Evolutionary conservation across 2,888 invertebrate species (phyloP), one percentile per base, ranked within the genome.

Genomic region (Cerastis leucographa): DNA sequence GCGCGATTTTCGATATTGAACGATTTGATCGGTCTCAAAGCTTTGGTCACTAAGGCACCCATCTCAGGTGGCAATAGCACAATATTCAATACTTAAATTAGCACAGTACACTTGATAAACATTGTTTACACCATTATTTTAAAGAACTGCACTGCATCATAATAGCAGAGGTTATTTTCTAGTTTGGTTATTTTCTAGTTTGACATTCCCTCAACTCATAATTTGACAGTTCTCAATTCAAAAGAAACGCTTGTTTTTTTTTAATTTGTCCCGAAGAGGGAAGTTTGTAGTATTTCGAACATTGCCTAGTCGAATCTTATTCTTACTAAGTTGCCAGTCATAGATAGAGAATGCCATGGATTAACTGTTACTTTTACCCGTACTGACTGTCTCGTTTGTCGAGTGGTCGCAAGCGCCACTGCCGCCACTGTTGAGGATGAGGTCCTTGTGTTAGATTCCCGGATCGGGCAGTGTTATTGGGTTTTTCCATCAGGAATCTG

Each of bases 1-100:
- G 98, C 98, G 82, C 98, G 97, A 93, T 97, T 98, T 92, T 98
- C 98, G 4, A 98, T 97, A 94, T 98, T 98, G 88, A 97, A 98
- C 44, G 97, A 97, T 91, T 97, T 97, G 25, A 97, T 89, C 29
- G 98, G 98, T 80, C 97, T 95, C 42, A 96, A 94, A 69, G 97
- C 93, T 87, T 94, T 94, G 1, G 98, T 97, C 86, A 97, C 95
- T 88, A 97, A 96, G 94, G 97, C 97, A 88, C 98, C 98, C 98
- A 98, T 98, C 94, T 96, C 89, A 93, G 90, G 94, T 92, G 94
- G 94, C 95, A 89, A 89, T 95, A 95, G 94, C 83, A 80, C 85
- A 84, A 78, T 77, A 71, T 70, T 80, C 67, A 71, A 62, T 76
- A 78, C 79, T 79, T 84, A 84, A 54, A 76, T 87, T 71, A 76